phyloP scores from a whole-genome alignment of 1,140 invertebrate genomes.

The Zaprionus tsacasi region DNA sequence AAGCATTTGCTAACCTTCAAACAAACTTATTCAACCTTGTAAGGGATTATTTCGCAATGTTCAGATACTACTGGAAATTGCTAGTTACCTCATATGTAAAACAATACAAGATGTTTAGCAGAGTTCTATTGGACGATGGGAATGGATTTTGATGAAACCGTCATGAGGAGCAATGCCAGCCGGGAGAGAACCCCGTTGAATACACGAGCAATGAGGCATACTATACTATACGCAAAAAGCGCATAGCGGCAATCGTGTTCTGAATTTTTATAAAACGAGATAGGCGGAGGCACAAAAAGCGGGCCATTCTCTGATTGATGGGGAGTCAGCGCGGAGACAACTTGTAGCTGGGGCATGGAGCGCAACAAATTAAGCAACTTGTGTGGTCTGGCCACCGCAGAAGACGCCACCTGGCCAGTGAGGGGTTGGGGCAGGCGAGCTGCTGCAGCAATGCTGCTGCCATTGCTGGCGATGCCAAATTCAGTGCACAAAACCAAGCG shows the following conservation, averaged over 20 bases:
- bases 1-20: too few relatives aligned
- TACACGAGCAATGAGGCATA: constrained; percentile 10
- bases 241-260: constrained; percentile 59
- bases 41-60: background rate
- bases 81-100: constrained; percentile 2
- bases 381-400: constrained; percentile 73
- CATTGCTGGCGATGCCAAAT: constrained; percentile 66
- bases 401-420: constrained; percentile 76
- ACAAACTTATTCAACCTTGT: too few relatives aligned
- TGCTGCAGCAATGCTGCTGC: background rate
- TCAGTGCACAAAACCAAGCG: constrained; percentile 56
- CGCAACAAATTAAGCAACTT: constrained; percentile 81
- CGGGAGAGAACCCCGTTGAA: constrained; percentile 22
- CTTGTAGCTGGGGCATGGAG: constrained; percentile 56
- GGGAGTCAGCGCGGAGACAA: constrained; percentile 77
- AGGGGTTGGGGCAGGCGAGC: constrained; percentile 39
- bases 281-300: constrained; percentile 51
- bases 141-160: constrained; percentile 31
- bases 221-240: constrained; percentile 45
- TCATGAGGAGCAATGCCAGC: constrained; percentile 19
- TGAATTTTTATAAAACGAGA: constrained; percentile 76
- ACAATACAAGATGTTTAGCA: background rate
- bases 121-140: background rate
- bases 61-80: background rate
- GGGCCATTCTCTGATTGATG: constrained; percentile 69